Base-by-base conservation (phyloP, 2,113 vertebrate species). In the Cynoglossus semilaevis region DNA sequence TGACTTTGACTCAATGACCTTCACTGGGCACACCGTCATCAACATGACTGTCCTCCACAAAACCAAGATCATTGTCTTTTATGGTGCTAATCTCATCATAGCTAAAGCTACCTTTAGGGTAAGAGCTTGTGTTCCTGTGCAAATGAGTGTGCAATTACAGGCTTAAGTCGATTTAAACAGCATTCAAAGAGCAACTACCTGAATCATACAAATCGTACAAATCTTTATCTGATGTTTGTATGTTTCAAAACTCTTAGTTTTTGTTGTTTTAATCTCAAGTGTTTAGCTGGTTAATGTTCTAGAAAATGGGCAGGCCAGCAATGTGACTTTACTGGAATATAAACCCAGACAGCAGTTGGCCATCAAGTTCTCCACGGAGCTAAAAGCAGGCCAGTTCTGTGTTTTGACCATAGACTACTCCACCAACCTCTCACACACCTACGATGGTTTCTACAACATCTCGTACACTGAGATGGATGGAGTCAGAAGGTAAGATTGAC, bases 361-460 rank as follows among this genome's bases (percentile, higher is more conserved):
- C 16, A 7, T 98, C 17, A 80, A 92, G 59, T 86, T 91, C 48
- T 67, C 92, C 0, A 88, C 94, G 36, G 69, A 87, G 8, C 88
- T 97, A 9, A 79, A 91, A 77, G 81, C 78, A 63, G 93, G 91
- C 36, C 89, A 90, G 38, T 79, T 66, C 51, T 96, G 93, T 13
- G 87, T 90, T 47, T 44, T 99, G 65, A 88, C 81, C 54, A 80
- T 98, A 58, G 84, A 91, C 8, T 99, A 92, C 86, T 88, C 76
- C 0, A 91, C 94, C 48, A 89, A 88, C 60, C 88, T 99, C 34
- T 97, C 96, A 51, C 87, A 85, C 58, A 91, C 86, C 36, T 98
- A 93, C 37, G 90, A 88, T 34, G 96, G 95, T 15, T 95, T 98
- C 88, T 98, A 98, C 82, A 94, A 91, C 84, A 89, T 94, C 82